These are phyloP conservation scores for Pomacea maculata DNA, from an alignment of 1,140 invertebrate species.

Conservation along the genomic window DNA sequence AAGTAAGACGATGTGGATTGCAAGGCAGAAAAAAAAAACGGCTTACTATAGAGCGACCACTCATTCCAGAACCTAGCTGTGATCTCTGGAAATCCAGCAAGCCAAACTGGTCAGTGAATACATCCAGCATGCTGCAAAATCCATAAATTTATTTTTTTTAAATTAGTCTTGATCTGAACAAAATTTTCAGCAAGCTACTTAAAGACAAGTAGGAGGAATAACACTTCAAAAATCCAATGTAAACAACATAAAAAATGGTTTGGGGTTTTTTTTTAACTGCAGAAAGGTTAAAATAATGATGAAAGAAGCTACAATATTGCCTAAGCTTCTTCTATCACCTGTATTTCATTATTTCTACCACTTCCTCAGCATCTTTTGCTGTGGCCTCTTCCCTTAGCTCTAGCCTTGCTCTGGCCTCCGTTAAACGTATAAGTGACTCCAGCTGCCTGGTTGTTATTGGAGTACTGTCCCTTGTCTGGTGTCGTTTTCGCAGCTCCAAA, in stretches of 20 bases:
- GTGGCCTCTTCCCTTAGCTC: conserved; percentile 85
- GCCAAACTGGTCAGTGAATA: conserved; percentile 77
- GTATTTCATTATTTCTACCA: conserved; percentile 85
- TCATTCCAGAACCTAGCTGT: conserved; percentile 78
- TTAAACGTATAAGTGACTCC: conserved; percentile 87
- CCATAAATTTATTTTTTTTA: conserved; percentile 2
- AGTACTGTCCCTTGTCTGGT: conserved; percentile 71
- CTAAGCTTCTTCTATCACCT: conserved; percentile 43
- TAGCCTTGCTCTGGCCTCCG: conserved; percentile 85
- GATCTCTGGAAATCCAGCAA: conserved; percentile 76
- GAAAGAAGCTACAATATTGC: neutral
- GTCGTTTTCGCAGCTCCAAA: conserved; percentile 77
- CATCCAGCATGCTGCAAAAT: conserved; percentile 77
- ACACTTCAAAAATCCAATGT: neutral
- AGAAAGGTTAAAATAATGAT: neutral
- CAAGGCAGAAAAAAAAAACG: no score
- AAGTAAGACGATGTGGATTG: neutral
- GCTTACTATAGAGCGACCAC: conserved; percentile 67
- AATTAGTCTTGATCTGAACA: neutral
- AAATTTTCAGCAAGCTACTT: neutral
- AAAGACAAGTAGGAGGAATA: neutral
- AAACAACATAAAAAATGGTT: neutral
- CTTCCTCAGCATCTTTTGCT: conserved; percentile 82
- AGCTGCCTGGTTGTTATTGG: conserved; percentile 85
- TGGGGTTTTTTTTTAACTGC: neutral